Percentiles rank a stretch among this genome's conserved stretches.
Conservation (phyloP, 2,797 vertebrate genomes). For the Chromis chromis region DNA sequence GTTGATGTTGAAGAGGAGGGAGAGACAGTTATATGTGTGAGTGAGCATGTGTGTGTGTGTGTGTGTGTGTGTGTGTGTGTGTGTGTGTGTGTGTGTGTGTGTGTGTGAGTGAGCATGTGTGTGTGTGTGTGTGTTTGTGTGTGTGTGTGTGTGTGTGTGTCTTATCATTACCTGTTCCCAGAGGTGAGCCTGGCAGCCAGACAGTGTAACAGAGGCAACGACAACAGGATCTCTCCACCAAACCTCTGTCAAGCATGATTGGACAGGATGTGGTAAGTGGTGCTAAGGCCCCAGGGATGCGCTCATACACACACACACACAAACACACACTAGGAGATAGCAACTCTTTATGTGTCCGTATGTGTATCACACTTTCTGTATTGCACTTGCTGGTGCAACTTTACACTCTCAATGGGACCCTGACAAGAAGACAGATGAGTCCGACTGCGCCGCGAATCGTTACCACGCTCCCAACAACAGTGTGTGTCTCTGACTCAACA, state of each 20-base stretch:
- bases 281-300: conserved; percentile 48
- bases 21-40: conserved; percentile 20
- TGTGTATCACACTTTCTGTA: conserved; percentile 41
- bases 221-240: conserved; percentile 70
- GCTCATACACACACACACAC: conserved; percentile 7
- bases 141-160: conserved; percentile 27
- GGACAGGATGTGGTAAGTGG: conserved; percentile 75
- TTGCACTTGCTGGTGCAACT: conserved; percentile 62
- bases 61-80: conserved; percentile 27
- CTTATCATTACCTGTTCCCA: conserved; percentile 73
- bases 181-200: conserved; percentile 75
- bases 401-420: conserved; percentile 65
- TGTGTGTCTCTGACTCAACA: conserved; percentile 61
- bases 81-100: conserved; percentile 24
- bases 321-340: conserved; percentile 14
- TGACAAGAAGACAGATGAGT: conserved; percentile 75
- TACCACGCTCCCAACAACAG: conserved; percentile 49
- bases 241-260: conserved; percentile 77
- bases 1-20: conserved; percentile 57
- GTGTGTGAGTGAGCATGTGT: too few species aligned
- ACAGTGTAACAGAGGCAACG: conserved; percentile 69
- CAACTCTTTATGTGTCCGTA: conserved; percentile 38
- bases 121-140: conserved; percentile 15
- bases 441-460: conserved; percentile 57
- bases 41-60: conserved; percentile 8